Percentiles rank a stretch among this genome's conserved stretches.
Evolutionary conservation across 2,888 invertebrate genomes (phyloP).

Genomic region (Malthinus flaveolus): DNA sequence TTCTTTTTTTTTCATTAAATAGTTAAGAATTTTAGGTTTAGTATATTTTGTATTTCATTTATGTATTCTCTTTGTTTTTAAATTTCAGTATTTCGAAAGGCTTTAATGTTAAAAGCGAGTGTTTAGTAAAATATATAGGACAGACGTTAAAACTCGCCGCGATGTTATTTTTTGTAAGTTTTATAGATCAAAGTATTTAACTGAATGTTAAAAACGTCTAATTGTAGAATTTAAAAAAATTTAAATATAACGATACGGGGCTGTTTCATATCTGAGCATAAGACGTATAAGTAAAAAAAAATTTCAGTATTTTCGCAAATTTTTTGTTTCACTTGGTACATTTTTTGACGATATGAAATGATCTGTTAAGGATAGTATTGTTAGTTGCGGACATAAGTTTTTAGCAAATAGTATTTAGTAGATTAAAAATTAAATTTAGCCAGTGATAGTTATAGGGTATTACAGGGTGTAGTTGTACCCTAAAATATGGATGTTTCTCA

Average conservation of each 20-base stretch:
- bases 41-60: constrained; percentile 14
- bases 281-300: background rate
- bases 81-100: constrained; percentile 50
- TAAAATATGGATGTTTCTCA: constrained; percentile 44
- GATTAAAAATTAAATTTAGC: constrained; percentile 45
- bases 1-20: constrained; percentile 20
- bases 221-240: constrained; percentile 10
- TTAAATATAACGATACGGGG: constrained; percentile 23
- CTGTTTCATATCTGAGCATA: constrained; percentile 29
- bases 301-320: background rate
- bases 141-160: constrained; percentile 37
- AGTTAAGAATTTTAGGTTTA: constrained; percentile 12
- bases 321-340: background rate
- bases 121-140: constrained; percentile 31
- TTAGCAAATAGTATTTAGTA: constrained; percentile 29
- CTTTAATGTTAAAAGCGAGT: constrained; percentile 49
- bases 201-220: constrained; percentile 40
- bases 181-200: constrained; percentile 44
- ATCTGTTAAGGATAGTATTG: constrained; percentile 35
- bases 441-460: constrained; percentile 52
- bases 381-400: constrained; percentile 24
- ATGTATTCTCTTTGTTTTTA: background rate
- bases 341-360: constrained; percentile 29
- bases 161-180: constrained; percentile 54
- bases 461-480: constrained; percentile 57